phyloP scores from a whole-genome alignment of 2,113 vertebrate species.

The Epinephelus fuscoguttatus region DNA sequence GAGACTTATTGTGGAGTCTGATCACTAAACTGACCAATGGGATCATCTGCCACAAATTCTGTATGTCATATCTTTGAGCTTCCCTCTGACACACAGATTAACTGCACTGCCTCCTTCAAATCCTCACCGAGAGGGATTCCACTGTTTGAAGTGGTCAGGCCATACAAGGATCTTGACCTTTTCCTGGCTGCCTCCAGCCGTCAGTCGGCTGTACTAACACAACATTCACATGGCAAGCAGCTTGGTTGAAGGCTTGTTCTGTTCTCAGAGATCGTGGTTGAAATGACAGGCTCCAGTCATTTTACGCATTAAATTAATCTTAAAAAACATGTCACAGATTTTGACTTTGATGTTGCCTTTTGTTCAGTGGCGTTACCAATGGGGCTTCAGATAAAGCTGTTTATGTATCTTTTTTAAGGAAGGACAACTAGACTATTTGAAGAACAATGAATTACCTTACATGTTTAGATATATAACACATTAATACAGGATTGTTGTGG shows the following conservation, averaged over 20 bases:
- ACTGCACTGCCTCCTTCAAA: constrained; percentile 52
- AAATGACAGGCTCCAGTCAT: background rate
- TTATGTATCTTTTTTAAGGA: too few species aligned
- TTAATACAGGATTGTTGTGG: too few species aligned
- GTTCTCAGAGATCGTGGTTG: background rate
- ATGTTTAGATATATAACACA: too few species aligned
- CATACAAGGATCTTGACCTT: constrained; percentile 68
- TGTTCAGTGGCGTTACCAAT: too few species aligned
- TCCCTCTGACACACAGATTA: constrained; percentile 51
- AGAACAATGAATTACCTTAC: too few species aligned
- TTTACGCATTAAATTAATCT: background rate
- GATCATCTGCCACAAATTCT: constrained; percentile 36
- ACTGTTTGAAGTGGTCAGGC: constrained; percentile 60
- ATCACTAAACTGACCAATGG: constrained; percentile 20
- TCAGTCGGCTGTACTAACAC: constrained; percentile 28
- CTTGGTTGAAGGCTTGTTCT: constrained; percentile 2
- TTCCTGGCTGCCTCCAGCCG: constrained; percentile 33
- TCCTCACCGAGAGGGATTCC: constrained; percentile 62
- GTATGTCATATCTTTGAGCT: constrained; percentile 38
- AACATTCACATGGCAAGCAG: constrained; percentile 2
- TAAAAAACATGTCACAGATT: background rate
- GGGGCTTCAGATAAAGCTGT: too few species aligned
- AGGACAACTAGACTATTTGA: too few species aligned
- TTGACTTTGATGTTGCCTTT: background rate
- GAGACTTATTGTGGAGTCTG: constrained; percentile 9